A percentile compares a stretch with the other conserved stretches of the same genome.
Evolutionary conservation across 2,797 vertebrate species (phyloP).

Genomic region (Tolypeutes matacus): DNA sequence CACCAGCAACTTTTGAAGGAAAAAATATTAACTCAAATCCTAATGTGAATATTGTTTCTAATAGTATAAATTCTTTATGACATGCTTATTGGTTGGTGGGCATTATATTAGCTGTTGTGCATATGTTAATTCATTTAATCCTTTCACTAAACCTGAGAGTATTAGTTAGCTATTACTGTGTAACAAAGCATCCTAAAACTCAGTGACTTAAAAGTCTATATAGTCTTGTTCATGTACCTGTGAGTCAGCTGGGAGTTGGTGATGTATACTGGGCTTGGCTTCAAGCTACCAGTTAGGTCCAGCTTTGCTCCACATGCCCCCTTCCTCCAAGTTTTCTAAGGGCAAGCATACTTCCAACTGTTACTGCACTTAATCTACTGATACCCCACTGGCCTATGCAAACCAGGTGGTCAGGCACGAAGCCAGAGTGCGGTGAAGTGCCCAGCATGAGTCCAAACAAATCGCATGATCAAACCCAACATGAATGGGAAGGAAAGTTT

Average conservation of each 20-base stretch:
- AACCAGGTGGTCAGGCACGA: background rate
- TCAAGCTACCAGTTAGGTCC: background rate
- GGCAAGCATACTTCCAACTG: background rate
- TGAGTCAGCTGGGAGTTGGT: background rate
- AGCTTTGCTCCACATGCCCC: background rate
- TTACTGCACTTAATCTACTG: background rate
- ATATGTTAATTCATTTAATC: background rate
- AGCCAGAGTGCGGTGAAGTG: background rate
- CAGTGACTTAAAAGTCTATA: background rate
- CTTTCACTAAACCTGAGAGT: background rate
- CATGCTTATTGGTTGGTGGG: background rate
- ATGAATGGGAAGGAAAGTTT: background rate
- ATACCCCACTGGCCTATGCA: background rate
- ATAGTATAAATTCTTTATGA: background rate
- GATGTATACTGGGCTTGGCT: background rate
- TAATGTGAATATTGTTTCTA: background rate
- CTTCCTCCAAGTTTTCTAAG: background rate
- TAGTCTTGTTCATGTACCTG: background rate
- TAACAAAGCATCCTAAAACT: constrained; percentile 24
- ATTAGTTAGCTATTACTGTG: background rate
- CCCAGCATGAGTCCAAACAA: background rate
- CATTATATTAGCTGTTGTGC: background rate
- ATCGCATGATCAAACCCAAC: background rate
- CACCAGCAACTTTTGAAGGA: background rate
- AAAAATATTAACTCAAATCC: background rate